A percentile compares a stretch with the other conserved stretches of the same genome.
Conservation (phyloP, 2,797 vertebrate genomes). For the Strix occidentalis region DNA sequence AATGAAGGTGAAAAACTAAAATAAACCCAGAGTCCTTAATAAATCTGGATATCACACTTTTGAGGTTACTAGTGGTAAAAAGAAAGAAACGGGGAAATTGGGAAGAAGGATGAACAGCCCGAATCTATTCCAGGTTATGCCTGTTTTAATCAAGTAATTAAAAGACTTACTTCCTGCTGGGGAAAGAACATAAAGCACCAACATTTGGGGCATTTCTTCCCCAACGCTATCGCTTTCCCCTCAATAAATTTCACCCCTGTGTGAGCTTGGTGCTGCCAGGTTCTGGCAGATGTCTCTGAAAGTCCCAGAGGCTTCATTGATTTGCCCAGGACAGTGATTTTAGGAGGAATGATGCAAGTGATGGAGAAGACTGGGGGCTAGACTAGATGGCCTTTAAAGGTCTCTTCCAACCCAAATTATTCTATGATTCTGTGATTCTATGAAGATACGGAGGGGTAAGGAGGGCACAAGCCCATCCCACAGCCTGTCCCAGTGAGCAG, state of each 20-base stretch:
- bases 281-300: background rate
- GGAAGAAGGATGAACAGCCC: background rate
- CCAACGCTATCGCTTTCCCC: background rate
- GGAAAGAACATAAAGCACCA: background rate
- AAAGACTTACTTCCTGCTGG: background rate
- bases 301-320: background rate
- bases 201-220: background rate
- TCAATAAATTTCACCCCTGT: background rate
- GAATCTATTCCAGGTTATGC: background rate
- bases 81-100: background rate
- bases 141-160: conserved; percentile 11
- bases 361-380: background rate
- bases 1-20: background rate
- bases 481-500: background rate
- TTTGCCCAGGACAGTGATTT: background rate
- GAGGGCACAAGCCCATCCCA: fast-evolving
- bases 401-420: background rate
- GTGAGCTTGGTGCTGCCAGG: background rate
- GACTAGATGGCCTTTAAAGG: background rate
- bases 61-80: background rate
- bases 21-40: background rate
- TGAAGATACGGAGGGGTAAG: background rate
- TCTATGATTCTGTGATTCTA: background rate
- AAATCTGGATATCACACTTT: background rate
- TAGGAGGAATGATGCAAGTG: background rate